Evolutionary conservation across 53 echinoderm and acorn worm genomes (phyloP).

Genomic region (Stichopus horrens): DNA sequence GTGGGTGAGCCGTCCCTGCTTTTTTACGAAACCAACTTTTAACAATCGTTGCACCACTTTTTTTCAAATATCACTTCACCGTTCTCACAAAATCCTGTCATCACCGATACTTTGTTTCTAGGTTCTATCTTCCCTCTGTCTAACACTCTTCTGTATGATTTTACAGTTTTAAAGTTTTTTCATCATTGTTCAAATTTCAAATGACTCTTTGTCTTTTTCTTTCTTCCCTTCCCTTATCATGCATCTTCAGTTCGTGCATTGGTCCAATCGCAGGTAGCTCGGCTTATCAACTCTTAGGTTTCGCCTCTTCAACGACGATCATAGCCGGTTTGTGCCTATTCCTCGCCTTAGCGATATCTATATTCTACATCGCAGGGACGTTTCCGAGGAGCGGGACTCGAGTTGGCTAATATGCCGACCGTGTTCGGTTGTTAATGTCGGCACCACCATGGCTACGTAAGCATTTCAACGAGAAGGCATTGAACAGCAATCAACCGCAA

Average conservation of each 20-base stretch:
- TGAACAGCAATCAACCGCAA: too few relatives aligned
- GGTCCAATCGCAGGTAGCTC: conserved; percentile 21
- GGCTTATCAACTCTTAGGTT: conserved; percentile 9
- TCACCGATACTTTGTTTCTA: too few relatives aligned
- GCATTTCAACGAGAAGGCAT: too few relatives aligned
- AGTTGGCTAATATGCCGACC: not conserved
- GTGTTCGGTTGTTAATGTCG: too few relatives aligned
- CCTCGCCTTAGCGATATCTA: not conserved
- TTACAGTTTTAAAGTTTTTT: not conserved
- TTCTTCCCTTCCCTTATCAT: not conserved
- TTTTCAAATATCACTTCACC: too few relatives aligned
- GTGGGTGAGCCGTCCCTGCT: not conserved
- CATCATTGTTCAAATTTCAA: not conserved
- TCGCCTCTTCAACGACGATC: conserved; percentile 1
- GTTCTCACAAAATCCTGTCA: too few relatives aligned
- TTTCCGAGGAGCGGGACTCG: conserved; percentile 4
- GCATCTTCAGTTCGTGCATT: not conserved
- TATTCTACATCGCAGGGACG: not conserved
- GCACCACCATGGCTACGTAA: too few relatives aligned
- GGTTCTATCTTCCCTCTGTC: too few relatives aligned
- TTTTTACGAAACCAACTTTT: too few relatives aligned
- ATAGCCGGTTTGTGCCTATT: not conserved
- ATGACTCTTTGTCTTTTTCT: not conserved
- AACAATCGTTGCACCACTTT: too few relatives aligned
- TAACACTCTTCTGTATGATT: too few relatives aligned